Conservation (phyloP, 2,113 vertebrate species). For the Prunella himalayana region DNA sequence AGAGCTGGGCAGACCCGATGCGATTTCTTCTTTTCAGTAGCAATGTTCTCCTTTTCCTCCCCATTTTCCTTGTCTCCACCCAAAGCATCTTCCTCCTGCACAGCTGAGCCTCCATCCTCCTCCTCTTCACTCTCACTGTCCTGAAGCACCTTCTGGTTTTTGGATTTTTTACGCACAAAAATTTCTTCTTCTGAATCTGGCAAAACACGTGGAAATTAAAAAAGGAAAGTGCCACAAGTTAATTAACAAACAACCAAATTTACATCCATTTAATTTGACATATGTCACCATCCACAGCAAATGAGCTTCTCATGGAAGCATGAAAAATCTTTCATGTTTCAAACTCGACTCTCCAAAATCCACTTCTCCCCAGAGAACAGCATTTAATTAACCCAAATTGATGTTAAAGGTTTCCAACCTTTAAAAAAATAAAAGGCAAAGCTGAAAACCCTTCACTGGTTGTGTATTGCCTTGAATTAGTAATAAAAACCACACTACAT, state of each 20-base stretch:
- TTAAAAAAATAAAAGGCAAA: background rate
- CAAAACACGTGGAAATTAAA: background rate
- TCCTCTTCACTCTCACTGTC: conserved; percentile 87
- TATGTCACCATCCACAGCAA: background rate
- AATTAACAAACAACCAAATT: background rate
- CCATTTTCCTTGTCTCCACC: conserved; percentile 21
- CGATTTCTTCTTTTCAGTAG: conserved; percentile 24
- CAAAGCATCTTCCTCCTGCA: conserved; percentile 1
- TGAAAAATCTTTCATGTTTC: background rate
- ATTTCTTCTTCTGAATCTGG: conserved; percentile 89
- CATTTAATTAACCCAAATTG: background rate
- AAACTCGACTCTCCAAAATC: background rate
- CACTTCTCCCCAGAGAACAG: background rate
- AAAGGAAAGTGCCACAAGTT: background rate
- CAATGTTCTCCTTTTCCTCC: background rate
- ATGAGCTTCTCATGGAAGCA: background rate
- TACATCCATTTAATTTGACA: fast-evolving
- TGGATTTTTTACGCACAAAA: conserved; percentile 77
- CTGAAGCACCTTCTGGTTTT: conserved; percentile 75
- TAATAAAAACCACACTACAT: background rate
- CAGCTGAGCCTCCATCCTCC: background rate
- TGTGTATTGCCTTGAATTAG: background rate
- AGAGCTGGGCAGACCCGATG: conserved; percentile 25
- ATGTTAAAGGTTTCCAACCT: background rate
- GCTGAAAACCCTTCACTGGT: background rate